Percentiles rank a stretch among this genome's conserved stretches.
These are phyloP conservation scores for Trachemys scripta DNA, from an alignment of 2,113 vertebrate species.

Conservation along the genomic window DNA sequence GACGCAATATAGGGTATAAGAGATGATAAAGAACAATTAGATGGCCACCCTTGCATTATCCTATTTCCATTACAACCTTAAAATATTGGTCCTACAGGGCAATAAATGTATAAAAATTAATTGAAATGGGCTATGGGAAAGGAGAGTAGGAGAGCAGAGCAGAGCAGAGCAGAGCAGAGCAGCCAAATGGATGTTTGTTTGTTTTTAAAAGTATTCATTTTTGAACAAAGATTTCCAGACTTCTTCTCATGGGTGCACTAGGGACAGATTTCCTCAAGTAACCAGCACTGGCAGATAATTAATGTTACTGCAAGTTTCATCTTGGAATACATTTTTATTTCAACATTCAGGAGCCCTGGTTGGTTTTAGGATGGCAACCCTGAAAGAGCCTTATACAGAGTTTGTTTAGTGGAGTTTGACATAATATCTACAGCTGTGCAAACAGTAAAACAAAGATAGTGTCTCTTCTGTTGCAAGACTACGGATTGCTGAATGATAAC, in stretches of 20 bases:
- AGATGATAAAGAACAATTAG: neutral
- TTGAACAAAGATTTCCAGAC: neutral
- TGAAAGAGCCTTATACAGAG: slow-evolving; percentile 56
- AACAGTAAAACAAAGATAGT: slow-evolving; percentile 48
- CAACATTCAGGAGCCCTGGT: neutral
- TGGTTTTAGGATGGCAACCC: neutral
- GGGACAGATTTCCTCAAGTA: neutral
- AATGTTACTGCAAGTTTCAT: slow-evolving; percentile 1
- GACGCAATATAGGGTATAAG: neutral
- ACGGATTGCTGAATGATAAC: slow-evolving; percentile 67
- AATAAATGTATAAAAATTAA: neutral
- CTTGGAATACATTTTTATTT: neutral
- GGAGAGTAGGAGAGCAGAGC: neutral
- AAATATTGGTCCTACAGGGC: neutral
- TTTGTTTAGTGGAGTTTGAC: slow-evolving; percentile 12
- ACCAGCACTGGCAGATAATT: neutral
- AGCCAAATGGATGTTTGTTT: neutral
- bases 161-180: neutral
- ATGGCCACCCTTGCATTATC: neutral
- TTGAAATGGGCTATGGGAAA: neutral
- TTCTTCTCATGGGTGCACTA: neutral
- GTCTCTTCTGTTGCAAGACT: slow-evolving; percentile 26
- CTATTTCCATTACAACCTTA: slow-evolving; percentile 2
- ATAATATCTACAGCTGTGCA: slow-evolving; percentile 50
- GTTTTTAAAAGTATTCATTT: slow-evolving; percentile 4